Evolutionary conservation across 2,888 invertebrate species (phyloP).

Genomic region (Fragum fragum): DNA sequence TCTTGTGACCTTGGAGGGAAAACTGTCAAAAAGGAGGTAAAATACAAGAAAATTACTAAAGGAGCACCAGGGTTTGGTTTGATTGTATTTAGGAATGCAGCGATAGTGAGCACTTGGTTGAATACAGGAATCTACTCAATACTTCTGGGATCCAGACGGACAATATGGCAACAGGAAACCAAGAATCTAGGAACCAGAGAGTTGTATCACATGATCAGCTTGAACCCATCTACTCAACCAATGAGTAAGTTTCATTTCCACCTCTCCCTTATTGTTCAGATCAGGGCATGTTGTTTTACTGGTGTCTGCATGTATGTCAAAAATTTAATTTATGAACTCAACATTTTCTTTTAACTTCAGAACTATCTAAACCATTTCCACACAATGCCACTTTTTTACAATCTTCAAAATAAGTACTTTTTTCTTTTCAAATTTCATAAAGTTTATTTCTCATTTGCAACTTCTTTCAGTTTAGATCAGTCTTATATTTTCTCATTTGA

Average conservation of each 20-base stretch:
- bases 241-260: slow-evolving; percentile 76
- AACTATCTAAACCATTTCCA: too few species aligned
- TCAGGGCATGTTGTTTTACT: too few species aligned
- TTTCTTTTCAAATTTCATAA: too few species aligned
- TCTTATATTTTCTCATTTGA: too few species aligned
- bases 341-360: too few species aligned
- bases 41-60: slow-evolving; percentile 63
- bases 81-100: slow-evolving; percentile 78
- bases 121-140: slow-evolving; percentile 71
- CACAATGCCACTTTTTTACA: too few species aligned
- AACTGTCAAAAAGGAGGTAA: slow-evolving; percentile 69
- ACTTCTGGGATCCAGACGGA: slow-evolving; percentile 68
- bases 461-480: too few species aligned
- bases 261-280: too few species aligned
- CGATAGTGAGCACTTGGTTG: slow-evolving; percentile 80
- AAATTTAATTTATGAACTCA: too few species aligned
- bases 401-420: too few species aligned
- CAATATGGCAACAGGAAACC: slow-evolving; percentile 76
- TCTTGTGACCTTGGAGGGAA: slow-evolving; percentile 78
- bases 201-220: slow-evolving; percentile 78
- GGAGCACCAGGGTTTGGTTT: slow-evolving; percentile 79
- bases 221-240: slow-evolving; percentile 74
- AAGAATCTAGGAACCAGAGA: slow-evolving; percentile 70
- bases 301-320: too few species aligned
- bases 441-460: too few species aligned